Evolutionary conservation across 2,888 invertebrate genomes (phyloP).

Genomic region (Tiphia femorata): DNA sequence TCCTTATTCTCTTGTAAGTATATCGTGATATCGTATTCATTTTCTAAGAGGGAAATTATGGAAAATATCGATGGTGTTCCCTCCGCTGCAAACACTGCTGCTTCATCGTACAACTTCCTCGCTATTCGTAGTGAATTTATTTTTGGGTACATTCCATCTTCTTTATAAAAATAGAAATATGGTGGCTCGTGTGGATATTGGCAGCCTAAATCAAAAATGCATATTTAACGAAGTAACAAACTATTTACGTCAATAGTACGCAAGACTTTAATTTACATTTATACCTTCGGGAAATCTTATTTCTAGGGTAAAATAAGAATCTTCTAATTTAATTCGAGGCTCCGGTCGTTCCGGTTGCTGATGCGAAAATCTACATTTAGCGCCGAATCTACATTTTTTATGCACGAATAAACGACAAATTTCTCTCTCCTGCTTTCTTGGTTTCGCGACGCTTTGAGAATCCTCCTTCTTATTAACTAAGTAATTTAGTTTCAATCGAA

Average conservation of each 20-base stretch:
- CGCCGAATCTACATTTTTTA: conserved; percentile 80
- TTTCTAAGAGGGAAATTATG: conserved; percentile 78
- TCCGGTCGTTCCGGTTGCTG: conserved; percentile 68
- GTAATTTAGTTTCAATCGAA: conserved; percentile 78
- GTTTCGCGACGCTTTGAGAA: conserved; percentile 66
- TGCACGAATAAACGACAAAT: conserved; percentile 75
- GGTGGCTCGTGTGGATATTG: conserved; percentile 84
- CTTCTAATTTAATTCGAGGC: conserved; percentile 45
- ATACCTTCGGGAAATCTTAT: conserved; percentile 78
- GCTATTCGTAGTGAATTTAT: conserved; percentile 77
- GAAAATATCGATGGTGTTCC: conserved; percentile 82
- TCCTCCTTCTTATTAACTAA: conserved; percentile 72
- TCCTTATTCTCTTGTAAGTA: conserved; percentile 74
- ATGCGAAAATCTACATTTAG: conserved; percentile 82
- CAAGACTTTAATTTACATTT: no score
- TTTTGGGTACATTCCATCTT: conserved; percentile 73
- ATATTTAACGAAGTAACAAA: conserved; percentile 7
- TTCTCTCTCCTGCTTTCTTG: conserved; percentile 72
- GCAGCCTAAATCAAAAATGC: conserved; percentile 61
- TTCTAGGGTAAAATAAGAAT: conserved; percentile 76
- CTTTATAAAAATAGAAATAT: conserved; percentile 74
- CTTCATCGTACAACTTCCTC: conserved; percentile 78
- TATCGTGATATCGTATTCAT: conserved; percentile 76
- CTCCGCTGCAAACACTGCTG: conserved; percentile 74
- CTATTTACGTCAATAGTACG: no score